Conservation (phyloP, 2,797 vertebrate genomes). For the Chelon labrosus region DNA sequence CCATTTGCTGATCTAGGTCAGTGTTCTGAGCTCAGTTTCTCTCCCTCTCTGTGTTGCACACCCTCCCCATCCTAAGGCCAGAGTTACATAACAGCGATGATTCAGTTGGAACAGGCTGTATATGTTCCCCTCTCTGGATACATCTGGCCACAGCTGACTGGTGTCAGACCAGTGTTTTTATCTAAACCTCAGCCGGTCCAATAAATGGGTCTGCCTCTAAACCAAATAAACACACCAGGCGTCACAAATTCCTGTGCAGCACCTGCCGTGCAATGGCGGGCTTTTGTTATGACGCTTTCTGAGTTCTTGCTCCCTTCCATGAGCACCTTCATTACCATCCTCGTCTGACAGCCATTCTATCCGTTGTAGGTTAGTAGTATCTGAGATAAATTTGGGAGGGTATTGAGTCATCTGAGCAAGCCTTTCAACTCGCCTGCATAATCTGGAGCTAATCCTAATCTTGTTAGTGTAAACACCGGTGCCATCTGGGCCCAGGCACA, state of each 20-base stretch:
- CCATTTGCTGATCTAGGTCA: constrained; percentile 77
- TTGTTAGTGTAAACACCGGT: constrained; percentile 76
- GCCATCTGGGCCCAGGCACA: constrained; percentile 76
- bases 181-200: constrained; percentile 35
- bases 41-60: constrained; percentile 30
- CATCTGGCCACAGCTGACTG: constrained; percentile 67
- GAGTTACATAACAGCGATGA: constrained; percentile 77
- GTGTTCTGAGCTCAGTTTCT: constrained; percentile 57
- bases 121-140: constrained; percentile 58
- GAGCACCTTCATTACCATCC: background rate
- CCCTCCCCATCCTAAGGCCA: constrained; percentile 62
- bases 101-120: constrained; percentile 68
- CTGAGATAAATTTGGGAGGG: constrained; percentile 26
- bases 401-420: constrained; percentile 49
- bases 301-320: background rate
- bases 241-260: constrained; percentile 19
- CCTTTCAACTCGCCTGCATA: constrained; percentile 74
- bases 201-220: constrained; percentile 21
- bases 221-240: constrained; percentile 40
- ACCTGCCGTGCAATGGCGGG: background rate
- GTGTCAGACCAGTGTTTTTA: constrained; percentile 50
- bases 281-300: background rate
- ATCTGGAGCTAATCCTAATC: constrained; percentile 82
- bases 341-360: constrained; percentile 1
- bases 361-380: constrained; percentile 33